Percentiles rank a stretch among this genome's conserved stretches.
Evolutionary conservation across 1,140 invertebrate genomes (phyloP).

Genomic region (Eumeta japonica): DNA sequence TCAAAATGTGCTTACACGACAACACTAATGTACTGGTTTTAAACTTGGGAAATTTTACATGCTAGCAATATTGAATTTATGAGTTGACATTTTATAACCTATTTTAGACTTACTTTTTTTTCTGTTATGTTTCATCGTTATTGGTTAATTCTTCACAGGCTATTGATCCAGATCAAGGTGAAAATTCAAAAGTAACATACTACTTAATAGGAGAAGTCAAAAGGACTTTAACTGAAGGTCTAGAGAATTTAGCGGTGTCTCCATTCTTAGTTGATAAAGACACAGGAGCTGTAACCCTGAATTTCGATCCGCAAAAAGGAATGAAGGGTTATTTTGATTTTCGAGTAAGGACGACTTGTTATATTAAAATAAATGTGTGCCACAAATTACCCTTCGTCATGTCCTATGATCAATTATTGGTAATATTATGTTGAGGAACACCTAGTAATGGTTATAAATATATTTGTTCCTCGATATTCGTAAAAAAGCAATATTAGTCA

Average conservation of each 20-base stretch:
- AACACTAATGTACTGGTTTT: too few species aligned
- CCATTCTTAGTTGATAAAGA: constrained; percentile 81
- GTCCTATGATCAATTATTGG: neutral
- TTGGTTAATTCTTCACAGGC: constrained; percentile 66
- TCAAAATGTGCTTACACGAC: too few species aligned
- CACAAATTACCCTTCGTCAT: neutral
- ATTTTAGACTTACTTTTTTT: too few species aligned
- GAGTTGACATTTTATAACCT: too few species aligned
- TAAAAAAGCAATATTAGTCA: too few species aligned
- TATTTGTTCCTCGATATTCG: too few species aligned
- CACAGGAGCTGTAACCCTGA: constrained; percentile 81
- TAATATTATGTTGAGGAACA: neutral
- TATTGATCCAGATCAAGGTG: constrained; percentile 75
- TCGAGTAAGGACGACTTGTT: constrained; percentile 57
- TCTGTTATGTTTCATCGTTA: too few species aligned
- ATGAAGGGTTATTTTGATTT: constrained; percentile 98
- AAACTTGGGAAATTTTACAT: too few species aligned
- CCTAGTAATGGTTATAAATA: neutral
- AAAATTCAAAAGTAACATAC: constrained; percentile 77
- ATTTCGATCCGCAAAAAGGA: constrained; percentile 92
- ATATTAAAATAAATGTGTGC: neutral
- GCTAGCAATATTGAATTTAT: too few species aligned
- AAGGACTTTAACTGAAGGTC: constrained; percentile 81
- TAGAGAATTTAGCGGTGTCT: constrained; percentile 74
- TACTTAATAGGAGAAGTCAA: constrained; percentile 75